Base-by-base conservation (phyloP, 2,113 vertebrate species). In the Argyrosomus japonicus region DNA sequence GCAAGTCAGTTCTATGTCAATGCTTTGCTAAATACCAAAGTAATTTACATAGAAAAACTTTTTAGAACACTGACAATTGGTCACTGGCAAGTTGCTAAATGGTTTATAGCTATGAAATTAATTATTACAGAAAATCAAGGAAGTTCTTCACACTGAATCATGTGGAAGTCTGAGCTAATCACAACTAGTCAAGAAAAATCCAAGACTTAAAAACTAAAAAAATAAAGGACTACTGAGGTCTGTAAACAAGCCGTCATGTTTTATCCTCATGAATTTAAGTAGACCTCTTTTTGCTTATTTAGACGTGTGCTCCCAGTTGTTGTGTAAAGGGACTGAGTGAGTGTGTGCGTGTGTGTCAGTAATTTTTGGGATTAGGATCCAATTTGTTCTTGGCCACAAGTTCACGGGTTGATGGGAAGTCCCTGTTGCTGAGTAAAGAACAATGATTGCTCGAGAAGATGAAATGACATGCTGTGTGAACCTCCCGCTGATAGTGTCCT, bases 291-390 rank as follows among this genome's bases (percentile, higher is more conserved):
- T 27, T 70, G 18, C 12, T 77, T 56, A 4, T 84, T 62, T 50
- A 5, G 32, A 68, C 48, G 5, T 74, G n/a, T 25, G 56, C 51
- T 68, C 58, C 53, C 10, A 14, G 70, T 74, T 77, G 27, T 75
- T 65, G 65, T 40, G 43, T 50, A 79, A 25, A 63, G 54, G 21
- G 64, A 77, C 47, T 25, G 25, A 51, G 17, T 62, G 61, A 13
- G 50, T 29, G 19, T 32, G 25, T 29, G n/a, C 4, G 45, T 73
- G 81, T 48, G 71, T 72, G 68, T 83, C 71, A 68, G 81, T 82
- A 68, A 78, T 82, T 85, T 88, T 77, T n/a, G 51, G 81, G 75
- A 91, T 90, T 86, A 90, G 75, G 84, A 81, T 88, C 57, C 82
- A 91, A 89, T 89, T 83, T 88, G 82, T 85, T 84, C 65, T 29